Evolutionary conservation across 2,888 invertebrate species (phyloP).

Genomic region (Coleophora flavipennella): DNA sequence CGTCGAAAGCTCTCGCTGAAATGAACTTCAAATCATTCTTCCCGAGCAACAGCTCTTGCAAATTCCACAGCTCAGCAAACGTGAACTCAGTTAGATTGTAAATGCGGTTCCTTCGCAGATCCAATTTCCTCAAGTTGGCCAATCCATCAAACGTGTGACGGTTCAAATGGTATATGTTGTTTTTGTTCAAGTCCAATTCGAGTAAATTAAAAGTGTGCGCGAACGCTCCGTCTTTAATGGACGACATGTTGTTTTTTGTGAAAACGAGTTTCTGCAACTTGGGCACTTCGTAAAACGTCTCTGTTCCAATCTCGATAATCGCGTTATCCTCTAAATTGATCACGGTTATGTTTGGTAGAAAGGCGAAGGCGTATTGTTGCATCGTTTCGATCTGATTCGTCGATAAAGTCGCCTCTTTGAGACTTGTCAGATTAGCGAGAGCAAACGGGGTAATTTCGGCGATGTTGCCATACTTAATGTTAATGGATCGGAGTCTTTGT

Average conservation of each 20-base stretch:
- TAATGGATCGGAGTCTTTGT: slow-evolving; percentile 76
- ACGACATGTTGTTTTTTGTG: slow-evolving; percentile 88
- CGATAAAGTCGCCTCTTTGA: slow-evolving; percentile 77
- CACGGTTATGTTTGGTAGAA: slow-evolving; percentile 78
- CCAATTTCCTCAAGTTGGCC: slow-evolving; percentile 79
- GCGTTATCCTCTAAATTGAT: slow-evolving; percentile 84
- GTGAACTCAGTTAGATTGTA: slow-evolving; percentile 84
- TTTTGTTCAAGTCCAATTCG: slow-evolving; percentile 85
- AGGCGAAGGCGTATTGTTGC: slow-evolving; percentile 79
- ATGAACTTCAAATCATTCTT: slow-evolving; percentile 81
- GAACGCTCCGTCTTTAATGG: slow-evolving; percentile 88
- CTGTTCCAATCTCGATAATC: slow-evolving; percentile 80
- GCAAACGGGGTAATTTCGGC: slow-evolving; percentile 79
- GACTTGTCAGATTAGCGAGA: slow-evolving; percentile 80
- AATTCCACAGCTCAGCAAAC: slow-evolving; percentile 83
- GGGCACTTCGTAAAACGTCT: slow-evolving; percentile 82
- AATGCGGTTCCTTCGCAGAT: slow-evolving; percentile 82
- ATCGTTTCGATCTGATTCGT: slow-evolving; percentile 80
- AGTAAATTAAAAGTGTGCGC: slow-evolving; percentile 80
- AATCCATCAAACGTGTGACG: slow-evolving; percentile 85
- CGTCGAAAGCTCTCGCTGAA: slow-evolving; percentile 83
- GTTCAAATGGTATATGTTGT: slow-evolving; percentile 81
- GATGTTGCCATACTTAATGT: slow-evolving; percentile 81
- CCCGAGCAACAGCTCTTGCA: slow-evolving; percentile 79
- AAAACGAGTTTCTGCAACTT: slow-evolving; percentile 82